Evolutionary conservation across 2,888 invertebrate species (phyloP), one percentile per base, ranked within the genome.

Genomic region (Tiphia femorata): DNA sequence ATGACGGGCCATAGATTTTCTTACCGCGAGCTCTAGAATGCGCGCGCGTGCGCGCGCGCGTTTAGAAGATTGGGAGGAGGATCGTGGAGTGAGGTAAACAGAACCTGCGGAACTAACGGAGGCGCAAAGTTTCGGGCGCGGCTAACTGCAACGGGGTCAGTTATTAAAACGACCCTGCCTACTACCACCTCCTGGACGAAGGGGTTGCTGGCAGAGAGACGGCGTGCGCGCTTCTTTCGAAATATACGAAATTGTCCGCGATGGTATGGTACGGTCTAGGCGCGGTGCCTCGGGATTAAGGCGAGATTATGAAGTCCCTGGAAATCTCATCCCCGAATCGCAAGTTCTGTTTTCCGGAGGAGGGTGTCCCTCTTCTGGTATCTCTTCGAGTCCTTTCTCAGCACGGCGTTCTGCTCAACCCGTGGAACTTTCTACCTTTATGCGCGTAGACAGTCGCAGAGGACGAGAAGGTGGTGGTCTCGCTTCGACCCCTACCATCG

Each of bases 91-190:
- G 16, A n/a, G 29, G 3, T 12, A 25, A 29, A 16, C 8, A 12
- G 42, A 10, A 20, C 35, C 10, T 23, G 42, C 3, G 19, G 38
- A 16, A 38, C 49, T 20, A 61, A 61, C 8, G 25, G 40, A 27
- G 41, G 35, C 37, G 59, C 48, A 62, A 69, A 62, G 29, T 69
- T 52, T 47, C 37, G 46, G 49, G 38, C n/a, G n/a, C 23, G 35
- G 27, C 10, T 29, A 40, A 42, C 43, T 55, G 51, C 49, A 53
- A 60, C 52, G 59, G 33, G 70, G 70, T 70, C 66, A 66, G 60
- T 66, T 69, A 68, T 70, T 63, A 63, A 66, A 68, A 60, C 48
- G 40, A 49, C 41, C 41, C 16, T 27, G 37, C 33, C 12, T 30
- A 4, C 7, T 3, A 4, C 6, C 8, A 12, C 4, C 4, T n/a